Base-by-base conservation (phyloP, 2,888 invertebrate genomes). In the Melolontha melolontha region DNA sequence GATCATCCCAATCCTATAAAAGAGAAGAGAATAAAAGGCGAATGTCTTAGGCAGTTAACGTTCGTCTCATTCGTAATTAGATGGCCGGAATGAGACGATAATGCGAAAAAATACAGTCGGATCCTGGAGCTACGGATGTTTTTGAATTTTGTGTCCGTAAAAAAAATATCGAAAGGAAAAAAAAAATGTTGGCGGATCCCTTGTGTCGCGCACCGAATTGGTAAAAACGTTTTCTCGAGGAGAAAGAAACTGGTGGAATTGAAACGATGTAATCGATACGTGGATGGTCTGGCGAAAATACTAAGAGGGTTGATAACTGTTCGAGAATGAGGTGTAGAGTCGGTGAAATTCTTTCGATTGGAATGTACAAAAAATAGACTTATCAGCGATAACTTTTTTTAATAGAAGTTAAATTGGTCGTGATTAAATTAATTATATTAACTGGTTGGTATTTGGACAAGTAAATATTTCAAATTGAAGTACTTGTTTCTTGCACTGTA, bases 21-120 rank as follows among this genome's bases (percentile, higher is more conserved):
- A 14, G 14, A 47, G 49, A 49, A 5, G 50, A 12, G 16, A 10
- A 49, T 39, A 16, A 12, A 34, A 14, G 34, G 34, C 34, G 65
- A 41, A 40, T 54, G 47, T 57, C 66, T 17, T 14, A 42, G 29
- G 40, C 47, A 34, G 55, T 55, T 66, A 57, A 47, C 54, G 66
- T 50, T 54, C 66, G 50, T 55, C 27, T 54, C 57, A 34, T 42
- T 54, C 52, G 52, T 52, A 52, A 65, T 65, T 65, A 65, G 64
- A 65, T 66, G 14, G 27, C 27, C 29, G 29, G 17, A 66, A 66
- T 55, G 22, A 59, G 44, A 57, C 50, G 49, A 57, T 66, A 66
- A 55, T 57, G 49, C 14, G 44, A 51, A 64, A 59, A 55, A 64
- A 17, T 52, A 52, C 41, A 11, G 22, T 8, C 27, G 17, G 22